These are phyloP conservation scores for Pogoniulus pusillus DNA, from an alignment of 2,797 vertebrate species.

Conservation along the genomic window DNA sequence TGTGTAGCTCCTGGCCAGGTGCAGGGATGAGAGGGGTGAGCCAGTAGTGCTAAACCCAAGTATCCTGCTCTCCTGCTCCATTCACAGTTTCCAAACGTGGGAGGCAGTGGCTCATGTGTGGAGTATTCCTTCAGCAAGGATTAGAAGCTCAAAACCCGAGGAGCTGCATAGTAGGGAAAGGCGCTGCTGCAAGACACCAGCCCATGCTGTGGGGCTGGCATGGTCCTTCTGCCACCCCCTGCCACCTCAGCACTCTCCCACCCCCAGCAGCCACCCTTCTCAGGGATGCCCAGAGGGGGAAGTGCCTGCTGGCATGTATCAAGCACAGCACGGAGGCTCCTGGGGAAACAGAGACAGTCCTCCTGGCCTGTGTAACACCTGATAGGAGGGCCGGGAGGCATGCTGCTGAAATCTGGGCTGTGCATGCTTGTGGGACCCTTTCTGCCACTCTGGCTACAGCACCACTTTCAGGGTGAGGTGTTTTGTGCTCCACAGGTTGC, in stretches of 20 bases:
- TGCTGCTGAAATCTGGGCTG: not conserved
- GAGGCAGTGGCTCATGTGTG: not conserved
- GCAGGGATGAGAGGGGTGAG: not conserved
- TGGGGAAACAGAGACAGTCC: not conserved
- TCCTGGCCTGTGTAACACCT: not conserved
- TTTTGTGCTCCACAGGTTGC: not conserved
- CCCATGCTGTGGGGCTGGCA: fast-evolving
- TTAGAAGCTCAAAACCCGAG: not conserved
- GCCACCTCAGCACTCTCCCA: not conserved
- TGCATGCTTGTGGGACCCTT: not conserved
- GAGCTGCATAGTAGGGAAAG: not conserved
- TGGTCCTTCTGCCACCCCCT: fast-evolving
- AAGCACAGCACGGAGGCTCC: not conserved
- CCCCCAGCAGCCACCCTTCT: fast-evolving
- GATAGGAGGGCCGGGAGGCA: fast-evolving
- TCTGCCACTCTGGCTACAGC: not conserved
- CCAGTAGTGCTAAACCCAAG: not conserved
- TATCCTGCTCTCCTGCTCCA: not conserved
- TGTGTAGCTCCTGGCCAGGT: not conserved
- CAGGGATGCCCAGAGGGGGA: fast-evolving
- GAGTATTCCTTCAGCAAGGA: not conserved
- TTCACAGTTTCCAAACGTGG: constrained; percentile 1
- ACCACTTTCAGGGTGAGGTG: fast-evolving
- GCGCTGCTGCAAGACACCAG: not conserved
- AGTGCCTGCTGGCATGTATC: fast-evolving